phyloP scores from a whole-genome alignment of 2,888 invertebrate species.

The Drosophila demipolita region DNA sequence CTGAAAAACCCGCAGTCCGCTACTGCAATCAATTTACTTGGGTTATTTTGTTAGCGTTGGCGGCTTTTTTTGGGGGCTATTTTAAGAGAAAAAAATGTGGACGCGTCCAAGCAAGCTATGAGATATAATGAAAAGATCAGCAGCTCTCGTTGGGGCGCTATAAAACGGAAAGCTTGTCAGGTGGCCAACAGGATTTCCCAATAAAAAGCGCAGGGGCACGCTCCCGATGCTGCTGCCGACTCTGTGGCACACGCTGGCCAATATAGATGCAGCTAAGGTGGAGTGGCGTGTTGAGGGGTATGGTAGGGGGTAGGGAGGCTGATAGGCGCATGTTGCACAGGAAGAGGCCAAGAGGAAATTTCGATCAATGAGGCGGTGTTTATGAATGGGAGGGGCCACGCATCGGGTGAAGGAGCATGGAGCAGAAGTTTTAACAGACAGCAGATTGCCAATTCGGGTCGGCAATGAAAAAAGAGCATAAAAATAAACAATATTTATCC shows the following conservation, averaged over 20 bases:
- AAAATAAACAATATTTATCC: slow-evolving; percentile 49
- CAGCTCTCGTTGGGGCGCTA: slow-evolving; percentile 60
- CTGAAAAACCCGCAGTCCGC: slow-evolving; percentile 40
- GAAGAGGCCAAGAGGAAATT: slow-evolving; percentile 68
- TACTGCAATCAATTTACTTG: slow-evolving; percentile 20
- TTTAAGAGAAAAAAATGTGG: slow-evolving; percentile 36
- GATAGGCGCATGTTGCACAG: slow-evolving; percentile 20
- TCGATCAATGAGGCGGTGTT: slow-evolving; percentile 62
- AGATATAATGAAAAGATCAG: slow-evolving; percentile 44
- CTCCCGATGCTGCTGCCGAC: slow-evolving; percentile 5
- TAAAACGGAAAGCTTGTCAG: slow-evolving; percentile 64
- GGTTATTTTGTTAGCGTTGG: slow-evolving; percentile 32
- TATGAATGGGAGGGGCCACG: slow-evolving; percentile 25
- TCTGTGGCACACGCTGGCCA: slow-evolving; percentile 51
- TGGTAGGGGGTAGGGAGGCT: not conserved
- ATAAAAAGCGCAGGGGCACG: slow-evolving; percentile 64
- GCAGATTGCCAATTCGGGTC: slow-evolving; percentile 63
- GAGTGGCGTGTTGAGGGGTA: not conserved
- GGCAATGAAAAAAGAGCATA: slow-evolving; percentile 74
- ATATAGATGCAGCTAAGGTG: slow-evolving; percentile 24
- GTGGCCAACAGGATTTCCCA: slow-evolving; percentile 81
- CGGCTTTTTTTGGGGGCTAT: slow-evolving; percentile 40
- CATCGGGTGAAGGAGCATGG: not conserved
- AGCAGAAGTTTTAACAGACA: slow-evolving; percentile 47
- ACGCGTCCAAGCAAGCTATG: slow-evolving; percentile 24